Evolutionary conservation across 2,888 invertebrate species (phyloP).

Genomic region (Heteromyza rotundicornis): DNA sequence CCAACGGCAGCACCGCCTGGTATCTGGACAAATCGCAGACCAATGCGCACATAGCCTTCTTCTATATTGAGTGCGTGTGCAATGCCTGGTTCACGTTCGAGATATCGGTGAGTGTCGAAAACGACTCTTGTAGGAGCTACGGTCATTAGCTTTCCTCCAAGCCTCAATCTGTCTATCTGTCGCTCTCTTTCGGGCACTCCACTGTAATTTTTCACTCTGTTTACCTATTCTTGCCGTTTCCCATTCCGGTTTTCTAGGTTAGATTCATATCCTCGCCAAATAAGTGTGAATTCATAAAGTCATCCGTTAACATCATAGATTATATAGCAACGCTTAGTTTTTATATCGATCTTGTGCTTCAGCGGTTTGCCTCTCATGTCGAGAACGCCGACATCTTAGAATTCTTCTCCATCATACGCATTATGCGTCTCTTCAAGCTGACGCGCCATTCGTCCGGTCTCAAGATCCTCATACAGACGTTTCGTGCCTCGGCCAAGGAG

Average conservation of each 20-base stretch:
- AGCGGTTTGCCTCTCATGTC: conserved; percentile 87
- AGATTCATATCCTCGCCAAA: conserved; percentile 93
- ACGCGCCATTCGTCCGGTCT: conserved; percentile 97
- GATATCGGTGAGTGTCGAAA: conserved; percentile 69
- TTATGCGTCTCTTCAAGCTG: conserved; percentile 96
- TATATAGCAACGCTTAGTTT: conserved; percentile 98
- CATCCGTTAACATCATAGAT: conserved; percentile 98
- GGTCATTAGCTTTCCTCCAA: neutral
- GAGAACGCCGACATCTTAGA: conserved; percentile 96
- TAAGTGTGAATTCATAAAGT: conserved; percentile 93
- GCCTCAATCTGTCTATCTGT: no score
- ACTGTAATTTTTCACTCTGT: conserved; percentile 27
- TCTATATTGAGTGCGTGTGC: conserved; percentile 98
- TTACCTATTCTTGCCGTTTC: conserved; percentile 13
- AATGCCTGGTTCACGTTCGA: conserved; percentile 99
- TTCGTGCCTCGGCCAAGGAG: conserved; percentile 96
- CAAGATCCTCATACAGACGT: conserved; percentile 97
- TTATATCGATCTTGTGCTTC: conserved; percentile 91
- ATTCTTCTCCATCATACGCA: conserved; percentile 96
- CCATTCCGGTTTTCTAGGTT: conserved; percentile 61
- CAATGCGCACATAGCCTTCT: conserved; percentile 96
- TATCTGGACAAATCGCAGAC: conserved; percentile 89
- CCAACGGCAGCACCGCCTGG: conserved; percentile 78
- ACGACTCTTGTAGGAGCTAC: neutral
- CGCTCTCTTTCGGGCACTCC: no score